Evolutionary conservation across 2,113 vertebrate genomes (phyloP).

Genomic region (Poeciliopsis occidentalis): DNA sequence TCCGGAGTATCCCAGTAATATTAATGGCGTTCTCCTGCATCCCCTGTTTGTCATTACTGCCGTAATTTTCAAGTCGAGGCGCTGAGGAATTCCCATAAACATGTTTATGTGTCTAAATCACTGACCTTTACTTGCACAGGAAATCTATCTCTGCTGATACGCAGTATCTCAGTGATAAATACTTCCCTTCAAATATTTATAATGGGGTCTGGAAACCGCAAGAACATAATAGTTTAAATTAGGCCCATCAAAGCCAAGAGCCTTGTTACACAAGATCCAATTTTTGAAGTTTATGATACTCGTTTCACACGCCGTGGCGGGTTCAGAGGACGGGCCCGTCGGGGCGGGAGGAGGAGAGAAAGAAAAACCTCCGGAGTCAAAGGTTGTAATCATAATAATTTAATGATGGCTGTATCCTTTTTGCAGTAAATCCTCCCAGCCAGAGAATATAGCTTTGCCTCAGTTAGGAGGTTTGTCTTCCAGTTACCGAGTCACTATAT

Average conservation of each 20-base stretch:
- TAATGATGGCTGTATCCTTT: conserved; percentile 65
- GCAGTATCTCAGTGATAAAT: conserved; percentile 82
- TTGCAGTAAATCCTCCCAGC: conserved; percentile 71
- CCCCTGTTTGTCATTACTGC: conserved; percentile 47
- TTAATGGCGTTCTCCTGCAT: conserved; percentile 11
- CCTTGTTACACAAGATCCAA: conserved; percentile 64
- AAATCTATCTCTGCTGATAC: conserved; percentile 79
- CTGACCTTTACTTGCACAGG: conserved; percentile 81
- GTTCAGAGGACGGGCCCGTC: conserved; percentile 11
- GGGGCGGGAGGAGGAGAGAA: neutral
- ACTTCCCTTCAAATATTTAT: conserved; percentile 84
- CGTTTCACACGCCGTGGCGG: conserved; percentile 58
- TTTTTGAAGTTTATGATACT: conserved; percentile 50
- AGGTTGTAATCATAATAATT: conserved; percentile 78
- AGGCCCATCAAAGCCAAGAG: conserved; percentile 72
- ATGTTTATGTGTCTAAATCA: conserved; percentile 77
- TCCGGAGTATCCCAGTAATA: neutral
- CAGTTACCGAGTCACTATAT: conserved; percentile 58
- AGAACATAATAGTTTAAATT: conserved; percentile 81
- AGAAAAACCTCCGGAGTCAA: conserved; percentile 53
- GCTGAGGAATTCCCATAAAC: conserved; percentile 55
- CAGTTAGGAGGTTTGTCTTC: conserved; percentile 67
- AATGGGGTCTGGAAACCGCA: conserved; percentile 76
- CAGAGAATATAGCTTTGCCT: conserved; percentile 67
- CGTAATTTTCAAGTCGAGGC: conserved; percentile 46